Percentiles rank a stretch among this genome's conserved stretches.
Evolutionary conservation across 2,888 invertebrate genomes (phyloP).

Genomic region (Nasonovia ribisnigri): DNA sequence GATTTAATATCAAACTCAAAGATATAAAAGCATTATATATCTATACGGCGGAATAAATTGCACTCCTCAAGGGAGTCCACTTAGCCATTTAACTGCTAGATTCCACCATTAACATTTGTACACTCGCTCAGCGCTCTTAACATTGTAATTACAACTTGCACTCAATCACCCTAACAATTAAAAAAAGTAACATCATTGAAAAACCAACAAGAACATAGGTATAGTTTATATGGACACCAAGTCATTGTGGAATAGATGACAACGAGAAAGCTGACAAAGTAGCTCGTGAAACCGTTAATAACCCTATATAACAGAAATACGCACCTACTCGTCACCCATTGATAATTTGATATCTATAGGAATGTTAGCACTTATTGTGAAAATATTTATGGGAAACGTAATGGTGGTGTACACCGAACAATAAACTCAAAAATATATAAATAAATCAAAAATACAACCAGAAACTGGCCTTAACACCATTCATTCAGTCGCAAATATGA

Average conservation of each 20-base stretch:
- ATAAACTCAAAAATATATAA: not conserved
- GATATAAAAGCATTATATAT: no score
- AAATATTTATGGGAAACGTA: not conserved
- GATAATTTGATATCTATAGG: not conserved
- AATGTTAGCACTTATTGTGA: not conserved
- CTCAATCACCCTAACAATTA: not conserved
- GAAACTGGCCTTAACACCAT: not conserved
- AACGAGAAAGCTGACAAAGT: not conserved
- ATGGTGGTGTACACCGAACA: not conserved
- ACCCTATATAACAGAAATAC: not conserved
- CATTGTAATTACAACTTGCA: not conserved
- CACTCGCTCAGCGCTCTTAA: not conserved
- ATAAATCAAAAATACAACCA: not conserved
- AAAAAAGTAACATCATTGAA: not conserved
- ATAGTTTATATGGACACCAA: slow-evolving; percentile 16
- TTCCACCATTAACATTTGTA: not conserved
- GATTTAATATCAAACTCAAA: no score
- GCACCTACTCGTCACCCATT: not conserved
- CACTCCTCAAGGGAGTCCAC: not conserved
- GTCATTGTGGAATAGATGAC: not conserved
- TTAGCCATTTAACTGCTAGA: not conserved
- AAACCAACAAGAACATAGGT: not conserved
- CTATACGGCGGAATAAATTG: no score
- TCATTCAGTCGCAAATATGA: not conserved
- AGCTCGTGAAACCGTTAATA: not conserved